These are phyloP conservation scores for Sebastes schlegelii DNA, from an alignment of 2,113 vertebrate species.

Conservation along the genomic window DNA sequence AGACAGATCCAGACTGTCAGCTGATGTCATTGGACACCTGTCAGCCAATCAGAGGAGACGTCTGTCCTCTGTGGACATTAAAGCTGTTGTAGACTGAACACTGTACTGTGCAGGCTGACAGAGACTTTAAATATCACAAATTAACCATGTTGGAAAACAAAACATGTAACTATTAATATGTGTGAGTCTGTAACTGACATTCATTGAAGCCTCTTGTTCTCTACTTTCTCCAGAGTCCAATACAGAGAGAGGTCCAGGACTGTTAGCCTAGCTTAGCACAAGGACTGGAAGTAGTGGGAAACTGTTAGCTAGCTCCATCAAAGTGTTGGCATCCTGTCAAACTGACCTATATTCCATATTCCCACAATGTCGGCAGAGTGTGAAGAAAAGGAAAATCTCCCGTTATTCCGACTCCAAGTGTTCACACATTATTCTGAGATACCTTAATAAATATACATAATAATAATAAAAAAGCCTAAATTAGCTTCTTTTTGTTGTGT, in stretches of 20 bases:
- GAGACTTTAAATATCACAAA: background rate
- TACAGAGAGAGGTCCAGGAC: background rate
- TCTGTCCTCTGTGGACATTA: background rate
- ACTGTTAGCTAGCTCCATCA: background rate
- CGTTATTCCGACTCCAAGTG: background rate
- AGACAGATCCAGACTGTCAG: background rate
- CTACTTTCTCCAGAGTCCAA: background rate
- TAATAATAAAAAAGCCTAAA: background rate
- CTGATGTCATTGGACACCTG: constrained; percentile 4
- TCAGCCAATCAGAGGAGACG: constrained; percentile 19
- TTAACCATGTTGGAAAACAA: background rate
- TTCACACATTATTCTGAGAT: background rate
- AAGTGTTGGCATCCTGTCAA: background rate
- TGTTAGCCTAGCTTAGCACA: background rate
- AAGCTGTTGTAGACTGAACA: background rate
- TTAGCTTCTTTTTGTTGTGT: background rate
- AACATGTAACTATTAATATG: background rate
- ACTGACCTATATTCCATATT: background rate
- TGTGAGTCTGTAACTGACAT: constrained; percentile 17
- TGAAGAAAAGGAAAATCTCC: background rate
- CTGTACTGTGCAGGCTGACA: constrained; percentile 3
- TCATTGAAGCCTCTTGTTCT: background rate
- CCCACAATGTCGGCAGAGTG: background rate
- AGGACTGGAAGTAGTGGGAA: background rate
- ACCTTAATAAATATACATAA: background rate